These are phyloP conservation scores for Aphodius granarius DNA, from an alignment of 2,888 invertebrate genomes.

Conservation along the genomic window DNA sequence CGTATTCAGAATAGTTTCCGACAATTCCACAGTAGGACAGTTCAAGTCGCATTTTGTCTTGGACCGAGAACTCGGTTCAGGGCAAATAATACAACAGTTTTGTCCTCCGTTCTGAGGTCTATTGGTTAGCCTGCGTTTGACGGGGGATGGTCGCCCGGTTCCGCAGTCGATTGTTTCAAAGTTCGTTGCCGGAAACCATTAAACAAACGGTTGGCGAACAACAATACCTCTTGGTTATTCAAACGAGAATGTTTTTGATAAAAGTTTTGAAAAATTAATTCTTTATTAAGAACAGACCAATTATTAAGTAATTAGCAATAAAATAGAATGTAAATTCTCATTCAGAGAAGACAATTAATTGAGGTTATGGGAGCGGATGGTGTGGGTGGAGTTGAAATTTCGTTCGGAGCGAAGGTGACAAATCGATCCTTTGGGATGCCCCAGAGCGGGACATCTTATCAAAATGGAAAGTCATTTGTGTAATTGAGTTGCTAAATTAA, in stretches of 20 bases:
- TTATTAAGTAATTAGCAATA: neutral
- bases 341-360: neutral
- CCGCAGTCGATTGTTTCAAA: neutral
- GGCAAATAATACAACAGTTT: slow-evolving; percentile 12
- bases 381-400: neutral
- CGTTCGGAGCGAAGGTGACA: neutral
- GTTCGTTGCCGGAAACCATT: neutral
- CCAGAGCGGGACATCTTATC: neutral
- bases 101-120: neutral
- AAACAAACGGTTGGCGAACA: neutral
- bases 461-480: neutral
- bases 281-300: neutral
- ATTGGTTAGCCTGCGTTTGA: slow-evolving; percentile 5
- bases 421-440: neutral
- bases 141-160: neutral
- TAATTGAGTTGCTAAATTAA: neutral
- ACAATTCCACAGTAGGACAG: too few relatives aligned
- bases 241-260: neutral
- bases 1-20: neutral
- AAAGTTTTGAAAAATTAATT: neutral
- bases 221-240: neutral
- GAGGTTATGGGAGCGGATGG: neutral
- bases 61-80: neutral
- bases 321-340: neutral
- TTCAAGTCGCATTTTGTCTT: slow-evolving; percentile 1